Conservation (phyloP, 1,140 invertebrate genomes). For the Pogonus chalceus region DNA sequence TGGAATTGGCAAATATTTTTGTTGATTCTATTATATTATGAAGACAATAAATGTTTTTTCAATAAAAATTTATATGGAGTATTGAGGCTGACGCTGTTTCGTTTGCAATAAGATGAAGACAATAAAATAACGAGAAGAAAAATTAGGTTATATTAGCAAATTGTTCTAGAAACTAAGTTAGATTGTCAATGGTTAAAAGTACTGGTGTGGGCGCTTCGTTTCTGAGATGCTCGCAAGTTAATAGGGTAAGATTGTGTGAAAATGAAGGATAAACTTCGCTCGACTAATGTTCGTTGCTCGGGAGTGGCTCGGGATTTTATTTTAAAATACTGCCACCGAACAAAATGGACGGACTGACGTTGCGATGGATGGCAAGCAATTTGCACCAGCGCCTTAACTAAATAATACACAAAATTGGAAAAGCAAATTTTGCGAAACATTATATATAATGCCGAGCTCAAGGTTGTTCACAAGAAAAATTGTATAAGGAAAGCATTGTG, state of each 20-base stretch:
- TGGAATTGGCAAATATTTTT: too few relatives aligned
- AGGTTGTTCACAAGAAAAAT: background rate
- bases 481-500: background rate
- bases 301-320: constrained; percentile 1
- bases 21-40: too few relatives aligned
- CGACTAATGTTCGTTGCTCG: background rate
- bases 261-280: constrained; percentile 5
- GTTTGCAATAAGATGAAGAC: too few relatives aligned
- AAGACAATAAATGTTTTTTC: too few relatives aligned
- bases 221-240: constrained; percentile 2
- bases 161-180: too few relatives aligned
- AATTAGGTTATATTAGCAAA: too few relatives aligned
- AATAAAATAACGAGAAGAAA: too few relatives aligned
- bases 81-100: too few relatives aligned
- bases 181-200: too few relatives aligned
- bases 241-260: constrained; percentile 5
- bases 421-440: background rate
- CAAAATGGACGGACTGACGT: background rate
- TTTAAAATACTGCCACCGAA: background rate
- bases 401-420: constrained; percentile 5
- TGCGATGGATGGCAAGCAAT: background rate
- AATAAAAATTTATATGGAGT: too few relatives aligned
- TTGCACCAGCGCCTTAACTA: constrained; percentile 1
- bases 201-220: too few relatives aligned
- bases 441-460: background rate